phyloP scores from a whole-genome alignment of 2,113 vertebrate genomes.

The Narcine bancroftii region DNA sequence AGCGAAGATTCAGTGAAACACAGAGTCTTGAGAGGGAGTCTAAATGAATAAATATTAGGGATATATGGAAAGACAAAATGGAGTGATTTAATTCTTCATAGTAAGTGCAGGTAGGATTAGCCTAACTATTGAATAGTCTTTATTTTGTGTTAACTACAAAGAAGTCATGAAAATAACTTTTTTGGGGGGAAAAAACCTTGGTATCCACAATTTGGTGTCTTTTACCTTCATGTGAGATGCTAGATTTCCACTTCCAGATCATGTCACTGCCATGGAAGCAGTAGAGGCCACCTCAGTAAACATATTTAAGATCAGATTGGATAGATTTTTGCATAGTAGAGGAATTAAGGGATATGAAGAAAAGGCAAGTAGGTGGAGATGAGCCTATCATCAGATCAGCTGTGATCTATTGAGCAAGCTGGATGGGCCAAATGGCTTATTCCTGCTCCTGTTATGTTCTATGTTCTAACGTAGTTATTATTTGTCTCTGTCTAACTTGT shows the following conservation, averaged over 20 bases:
- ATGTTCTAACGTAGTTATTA: too few species aligned
- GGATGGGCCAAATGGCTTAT: too few species aligned
- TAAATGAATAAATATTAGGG: not conserved
- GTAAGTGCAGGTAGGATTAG: not conserved
- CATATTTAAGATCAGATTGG: too few species aligned
- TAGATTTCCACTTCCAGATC: not conserved
- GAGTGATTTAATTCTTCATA: not conserved
- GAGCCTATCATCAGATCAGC: too few species aligned
- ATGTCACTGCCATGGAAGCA: too few species aligned
- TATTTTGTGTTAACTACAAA: not conserved
- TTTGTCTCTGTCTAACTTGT: too few species aligned
- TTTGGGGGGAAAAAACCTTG: not conserved
- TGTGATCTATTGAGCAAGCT: too few species aligned
- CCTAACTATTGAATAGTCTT: not conserved
- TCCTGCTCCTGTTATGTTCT: too few species aligned
- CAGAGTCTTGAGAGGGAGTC: not conserved
- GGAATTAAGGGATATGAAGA: too few species aligned
- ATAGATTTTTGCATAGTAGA: too few species aligned
- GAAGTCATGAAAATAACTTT: not conserved
- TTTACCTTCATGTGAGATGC: not conserved
- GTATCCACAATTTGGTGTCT: not conserved
- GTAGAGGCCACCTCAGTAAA: too few species aligned
- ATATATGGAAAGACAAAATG: not conserved
- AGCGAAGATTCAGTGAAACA: not conserved
- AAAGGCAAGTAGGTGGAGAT: too few species aligned